These are phyloP conservation scores for Reinhardtius hippoglossoides DNA, from an alignment of 2,113 vertebrate species.

Conservation along the genomic window DNA sequence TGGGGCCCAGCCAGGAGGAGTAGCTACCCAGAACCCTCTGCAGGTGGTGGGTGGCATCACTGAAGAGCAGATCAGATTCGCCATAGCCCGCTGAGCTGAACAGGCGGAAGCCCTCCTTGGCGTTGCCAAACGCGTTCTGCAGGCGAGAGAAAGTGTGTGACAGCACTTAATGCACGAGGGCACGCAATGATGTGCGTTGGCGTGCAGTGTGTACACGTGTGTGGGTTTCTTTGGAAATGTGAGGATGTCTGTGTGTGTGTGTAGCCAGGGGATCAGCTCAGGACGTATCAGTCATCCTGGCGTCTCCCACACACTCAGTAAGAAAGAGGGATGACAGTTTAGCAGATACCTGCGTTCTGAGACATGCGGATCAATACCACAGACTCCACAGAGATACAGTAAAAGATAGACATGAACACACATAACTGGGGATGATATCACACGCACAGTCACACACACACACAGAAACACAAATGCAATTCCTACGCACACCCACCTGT, in stretches of 20 bases:
- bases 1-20: conserved; percentile 83
- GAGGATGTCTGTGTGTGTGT: conserved; percentile 17
- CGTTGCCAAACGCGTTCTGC: conserved; percentile 80
- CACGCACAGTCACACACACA: conserved; percentile 3
- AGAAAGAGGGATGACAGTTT: conserved; percentile 50
- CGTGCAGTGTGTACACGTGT: conserved; percentile 9
- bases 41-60: conserved; percentile 81
- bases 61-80: conserved; percentile 81
- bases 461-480: conserved; percentile 5
- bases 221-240: conserved; percentile 41
- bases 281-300: conserved; percentile 51
- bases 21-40: conserved; percentile 83
- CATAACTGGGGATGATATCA: neutral
- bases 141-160: conserved; percentile 41
- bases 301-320: conserved; percentile 46
- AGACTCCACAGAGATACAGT: conserved; percentile 28
- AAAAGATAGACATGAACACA: conserved; percentile 12
- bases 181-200: conserved; percentile 41
- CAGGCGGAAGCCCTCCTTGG: conserved; percentile 80
- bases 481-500: conserved; percentile 72
- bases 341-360: conserved; percentile 33
- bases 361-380: conserved; percentile 40
- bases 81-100: conserved; percentile 82
- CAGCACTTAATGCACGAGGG: conserved; percentile 40
- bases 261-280: conserved; percentile 19